phyloP scores from a whole-genome alignment of 2,113 vertebrate genomes.

The Dendrocopos noguchii region DNA sequence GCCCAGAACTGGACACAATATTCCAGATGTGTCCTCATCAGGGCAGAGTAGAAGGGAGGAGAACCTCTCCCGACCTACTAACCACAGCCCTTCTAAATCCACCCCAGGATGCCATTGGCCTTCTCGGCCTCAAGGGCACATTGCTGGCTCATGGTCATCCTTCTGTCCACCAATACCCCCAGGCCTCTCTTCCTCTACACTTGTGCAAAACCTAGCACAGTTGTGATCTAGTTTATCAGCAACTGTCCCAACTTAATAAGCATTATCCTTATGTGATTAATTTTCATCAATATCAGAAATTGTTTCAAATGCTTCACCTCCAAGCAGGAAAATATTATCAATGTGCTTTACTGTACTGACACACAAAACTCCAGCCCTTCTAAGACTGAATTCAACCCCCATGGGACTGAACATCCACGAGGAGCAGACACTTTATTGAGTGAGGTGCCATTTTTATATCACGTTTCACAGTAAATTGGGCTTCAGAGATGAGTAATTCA shows the following conservation, averaged over 20 bases:
- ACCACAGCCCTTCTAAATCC: too few relatives aligned
- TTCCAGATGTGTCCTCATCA: too few relatives aligned
- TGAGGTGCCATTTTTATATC: constrained; percentile 57
- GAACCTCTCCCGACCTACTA: too few relatives aligned
- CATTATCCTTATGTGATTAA: background rate
- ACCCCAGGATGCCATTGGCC: too few relatives aligned
- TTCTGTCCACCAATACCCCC: too few relatives aligned
- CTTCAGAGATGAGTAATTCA: constrained; percentile 63
- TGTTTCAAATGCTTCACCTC: background rate
- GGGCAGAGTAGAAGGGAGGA: too few relatives aligned
- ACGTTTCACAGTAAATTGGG: constrained; percentile 63
- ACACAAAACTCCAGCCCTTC: background rate
- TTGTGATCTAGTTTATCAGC: background rate
- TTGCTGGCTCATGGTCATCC: too few relatives aligned
- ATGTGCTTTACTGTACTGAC: background rate
- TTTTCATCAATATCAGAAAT: background rate
- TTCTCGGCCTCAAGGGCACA: too few relatives aligned
- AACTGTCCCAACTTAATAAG: constrained; percentile 25
- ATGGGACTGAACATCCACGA: background rate
- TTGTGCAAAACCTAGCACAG: background rate
- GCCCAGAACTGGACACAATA: too few relatives aligned
- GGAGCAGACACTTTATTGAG: constrained; percentile 44
- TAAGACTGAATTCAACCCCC: background rate
- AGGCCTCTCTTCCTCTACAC: background rate
- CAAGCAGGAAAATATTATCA: background rate